A percentile compares a stretch with the other conserved stretches of the same genome.
Evolutionary conservation across 2,113 vertebrate species (phyloP).

Genomic region (Seriola rivoliana): DNA sequence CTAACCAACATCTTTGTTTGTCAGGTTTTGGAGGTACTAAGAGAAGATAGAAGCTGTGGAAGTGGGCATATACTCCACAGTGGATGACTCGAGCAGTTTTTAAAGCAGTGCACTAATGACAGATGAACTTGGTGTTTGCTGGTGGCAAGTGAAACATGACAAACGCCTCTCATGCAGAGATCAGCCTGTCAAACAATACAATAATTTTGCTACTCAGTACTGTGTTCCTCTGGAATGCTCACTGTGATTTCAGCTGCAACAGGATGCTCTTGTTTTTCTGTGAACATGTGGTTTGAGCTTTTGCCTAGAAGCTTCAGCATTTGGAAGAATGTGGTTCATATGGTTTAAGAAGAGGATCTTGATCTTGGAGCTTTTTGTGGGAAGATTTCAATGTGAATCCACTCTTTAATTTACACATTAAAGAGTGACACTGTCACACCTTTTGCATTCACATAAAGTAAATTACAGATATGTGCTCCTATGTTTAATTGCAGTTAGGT

Average conservation of each 20-base stretch:
- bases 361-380: not conserved
- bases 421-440: not conserved
- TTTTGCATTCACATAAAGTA: not conserved
- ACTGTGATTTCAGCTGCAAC: not conserved
- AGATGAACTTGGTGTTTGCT: not conserved
- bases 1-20: conserved; percentile 11
- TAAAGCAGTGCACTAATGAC: not conserved
- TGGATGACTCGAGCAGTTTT: not conserved
- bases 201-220: not conserved
- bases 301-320: no score
- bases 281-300: conserved; percentile 3
- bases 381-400: not conserved
- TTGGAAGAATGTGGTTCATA: not conserved
- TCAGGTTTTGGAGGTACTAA: conserved; percentile 85
- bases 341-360: not conserved
- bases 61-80: not conserved
- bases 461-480: no score
- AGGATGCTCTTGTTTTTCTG: not conserved
- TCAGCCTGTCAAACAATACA: not conserved
- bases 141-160: not conserved
- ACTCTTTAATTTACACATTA: not conserved
- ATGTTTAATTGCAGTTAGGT: not conserved
- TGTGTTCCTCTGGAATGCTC: not conserved
- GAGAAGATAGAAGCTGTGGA: conserved; percentile 72
- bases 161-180: not conserved